Evolutionary conservation across 2,113 vertebrate species (phyloP), one percentile per base, ranked within the genome.

Genomic region (Zosterops borbonicus): DNA sequence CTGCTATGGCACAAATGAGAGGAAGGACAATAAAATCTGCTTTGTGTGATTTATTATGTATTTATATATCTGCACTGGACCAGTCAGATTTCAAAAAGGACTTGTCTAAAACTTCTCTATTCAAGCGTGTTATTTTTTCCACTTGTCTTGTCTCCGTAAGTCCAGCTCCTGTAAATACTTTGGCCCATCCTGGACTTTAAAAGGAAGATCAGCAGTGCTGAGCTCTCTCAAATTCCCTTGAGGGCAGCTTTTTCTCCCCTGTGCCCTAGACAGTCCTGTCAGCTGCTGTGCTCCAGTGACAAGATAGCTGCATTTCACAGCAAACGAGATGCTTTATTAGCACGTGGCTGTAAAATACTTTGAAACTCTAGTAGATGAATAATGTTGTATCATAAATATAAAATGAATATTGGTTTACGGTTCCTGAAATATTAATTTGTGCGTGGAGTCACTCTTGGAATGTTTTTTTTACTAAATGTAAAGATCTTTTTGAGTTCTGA

Each of bases 381-480:
- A 90, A 95, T 92, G 69, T 94, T 90, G 73, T 87, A 82, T 94
- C 94, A 96, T 96, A 94, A 96, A 97, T 97, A 94, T 95, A 87
- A 94, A 96, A 96, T 93, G 86, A 96, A 94, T 94, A 95, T 96
- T 97, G 89, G 75, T 96, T 96, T 97, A 96, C 5, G 3, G 73
- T 83, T 96, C 88, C 80, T 96, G 94, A 97, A 96, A 95, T 96
- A 97, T 96, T 97, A 95, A 95, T 97, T 94, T 78, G 77, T 92
- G 53, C 77, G 31, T 75, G 55, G 89, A 95, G 82, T 86, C 70
- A 49, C 84, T 87, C 70, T 77, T 81, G 71, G 83, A 95, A 95
- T 90, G 21, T 81, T 94, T 92, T 91, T 88, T 89, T 80, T 41
- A 46, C 67, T 91, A 78, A 90, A 92, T 41, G 68, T 92, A 94